A percentile compares a stretch with the other conserved stretches of the same genome.
Evolutionary conservation across 2,888 invertebrate genomes (phyloP).

Genomic region (Sceliomorpha sp.): DNA sequence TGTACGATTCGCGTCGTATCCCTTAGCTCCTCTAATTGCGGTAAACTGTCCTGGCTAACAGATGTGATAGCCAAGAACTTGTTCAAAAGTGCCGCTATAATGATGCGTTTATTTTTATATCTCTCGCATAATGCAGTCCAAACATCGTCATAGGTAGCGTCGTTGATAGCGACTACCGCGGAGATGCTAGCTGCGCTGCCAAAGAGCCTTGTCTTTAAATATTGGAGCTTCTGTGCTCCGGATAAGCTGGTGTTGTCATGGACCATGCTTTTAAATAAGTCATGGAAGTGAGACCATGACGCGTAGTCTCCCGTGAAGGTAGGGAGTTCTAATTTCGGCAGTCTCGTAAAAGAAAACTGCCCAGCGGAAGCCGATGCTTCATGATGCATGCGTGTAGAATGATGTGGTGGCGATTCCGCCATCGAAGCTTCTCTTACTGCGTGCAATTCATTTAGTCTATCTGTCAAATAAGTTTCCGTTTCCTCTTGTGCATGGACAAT

Average conservation of each 20-base stretch:
- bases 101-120: constrained; percentile 3
- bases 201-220: background rate
- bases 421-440: too few relatives aligned
- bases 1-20: too few relatives aligned
- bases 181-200: background rate
- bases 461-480: too few relatives aligned
- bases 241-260: background rate
- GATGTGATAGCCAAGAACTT: background rate
- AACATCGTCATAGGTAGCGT: background rate
- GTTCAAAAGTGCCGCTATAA: background rate
- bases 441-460: too few relatives aligned
- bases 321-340: too few relatives aligned
- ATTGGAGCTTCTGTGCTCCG: constrained; percentile 3
- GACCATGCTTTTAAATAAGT: background rate
- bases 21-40: background rate
- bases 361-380: too few relatives aligned
- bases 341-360: too few relatives aligned
- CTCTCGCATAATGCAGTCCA: background rate
- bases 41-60: background rate
- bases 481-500: too few relatives aligned
- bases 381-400: too few relatives aligned
- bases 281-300: constrained; percentile 1
- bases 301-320: background rate
- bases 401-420: too few relatives aligned
- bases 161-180: constrained; percentile 2